Percentiles rank a stretch among this genome's conserved stretches.
Conservation (phyloP, 2,797 vertebrate species). For the Sebastolobus alascanus region DNA sequence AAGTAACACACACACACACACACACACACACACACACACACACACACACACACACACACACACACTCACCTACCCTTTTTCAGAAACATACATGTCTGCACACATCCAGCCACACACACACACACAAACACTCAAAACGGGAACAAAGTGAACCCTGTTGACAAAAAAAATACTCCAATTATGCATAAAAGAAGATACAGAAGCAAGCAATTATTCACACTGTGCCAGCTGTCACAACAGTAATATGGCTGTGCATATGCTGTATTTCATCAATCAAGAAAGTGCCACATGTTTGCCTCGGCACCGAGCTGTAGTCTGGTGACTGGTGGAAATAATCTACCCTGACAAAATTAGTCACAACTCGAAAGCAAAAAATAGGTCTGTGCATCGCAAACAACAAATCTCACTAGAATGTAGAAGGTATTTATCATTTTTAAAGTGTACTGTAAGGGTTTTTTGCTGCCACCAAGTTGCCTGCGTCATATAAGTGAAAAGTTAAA, state of each 20-base stretch:
- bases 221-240: constrained; percentile 71
- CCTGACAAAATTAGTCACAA: constrained; percentile 39
- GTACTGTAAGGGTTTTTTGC: not conserved
- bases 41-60: constrained; percentile 1
- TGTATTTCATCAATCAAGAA: constrained; percentile 71
- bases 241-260: constrained; percentile 59
- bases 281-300: constrained; percentile 37
- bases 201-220: constrained; percentile 74
- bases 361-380: constrained; percentile 16
- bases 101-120: constrained; percentile 8
- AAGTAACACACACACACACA: not conserved
- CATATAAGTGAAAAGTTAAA: not conserved
- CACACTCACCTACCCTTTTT: not conserved
- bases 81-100: constrained; percentile 2
- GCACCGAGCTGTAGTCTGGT: constrained; percentile 39
- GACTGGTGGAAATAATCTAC: constrained; percentile 45
- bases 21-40: not conserved
- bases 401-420: not conserved
- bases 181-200: constrained; percentile 66
- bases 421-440: constrained; percentile 13
- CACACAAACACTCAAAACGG: not conserved
- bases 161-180: constrained; percentile 69
- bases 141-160: constrained; percentile 51
- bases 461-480: not conserved
- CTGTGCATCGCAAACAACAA: constrained; percentile 20